These are phyloP conservation scores for Habropoda laboriosa DNA, from an alignment of 1,140 invertebrate species.

Conservation along the genomic window DNA sequence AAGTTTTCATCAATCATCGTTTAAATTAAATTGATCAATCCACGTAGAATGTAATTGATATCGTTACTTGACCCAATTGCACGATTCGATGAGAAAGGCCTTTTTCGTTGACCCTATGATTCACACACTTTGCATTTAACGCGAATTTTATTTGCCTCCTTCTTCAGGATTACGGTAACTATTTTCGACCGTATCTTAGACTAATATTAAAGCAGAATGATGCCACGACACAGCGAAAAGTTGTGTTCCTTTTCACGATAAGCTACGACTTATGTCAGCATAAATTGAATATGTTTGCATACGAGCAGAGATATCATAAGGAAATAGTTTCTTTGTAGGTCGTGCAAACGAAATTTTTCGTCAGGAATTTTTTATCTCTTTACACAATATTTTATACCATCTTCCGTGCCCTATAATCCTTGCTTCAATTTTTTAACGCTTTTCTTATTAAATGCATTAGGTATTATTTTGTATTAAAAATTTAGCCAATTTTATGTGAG, in stretches of 20 bases:
- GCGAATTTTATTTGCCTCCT: not conserved
- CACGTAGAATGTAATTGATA: conserved; percentile 24
- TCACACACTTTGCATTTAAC: conserved; percentile 27
- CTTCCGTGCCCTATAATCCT: too few species aligned
- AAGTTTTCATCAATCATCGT: not conserved
- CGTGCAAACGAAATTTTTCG: not conserved
- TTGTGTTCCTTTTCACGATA: conserved; percentile 21
- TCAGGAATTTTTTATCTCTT: not conserved
- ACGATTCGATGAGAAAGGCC: conserved; percentile 30
- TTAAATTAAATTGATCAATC: not conserved
- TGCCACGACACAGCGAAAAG: not conserved
- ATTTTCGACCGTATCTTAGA: conserved; percentile 20
- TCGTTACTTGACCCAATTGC: conserved; percentile 40
- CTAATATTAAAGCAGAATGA: conserved; percentile 34
- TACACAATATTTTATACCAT: not conserved
- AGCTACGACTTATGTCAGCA: conserved; percentile 36
- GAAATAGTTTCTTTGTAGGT: not conserved
- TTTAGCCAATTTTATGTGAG: too few species aligned
- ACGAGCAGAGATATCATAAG: not conserved
- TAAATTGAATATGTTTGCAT: conserved; percentile 36
- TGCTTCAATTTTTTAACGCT: too few species aligned
- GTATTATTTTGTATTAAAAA: too few species aligned
- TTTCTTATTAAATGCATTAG: too few species aligned
- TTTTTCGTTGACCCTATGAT: conserved; percentile 42
- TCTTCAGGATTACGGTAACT: not conserved